A percentile compares a stretch with the other conserved stretches of the same genome.
Evolutionary conservation across 2,113 vertebrate species (phyloP).

Genomic region (Tinamus guttatus): DNA sequence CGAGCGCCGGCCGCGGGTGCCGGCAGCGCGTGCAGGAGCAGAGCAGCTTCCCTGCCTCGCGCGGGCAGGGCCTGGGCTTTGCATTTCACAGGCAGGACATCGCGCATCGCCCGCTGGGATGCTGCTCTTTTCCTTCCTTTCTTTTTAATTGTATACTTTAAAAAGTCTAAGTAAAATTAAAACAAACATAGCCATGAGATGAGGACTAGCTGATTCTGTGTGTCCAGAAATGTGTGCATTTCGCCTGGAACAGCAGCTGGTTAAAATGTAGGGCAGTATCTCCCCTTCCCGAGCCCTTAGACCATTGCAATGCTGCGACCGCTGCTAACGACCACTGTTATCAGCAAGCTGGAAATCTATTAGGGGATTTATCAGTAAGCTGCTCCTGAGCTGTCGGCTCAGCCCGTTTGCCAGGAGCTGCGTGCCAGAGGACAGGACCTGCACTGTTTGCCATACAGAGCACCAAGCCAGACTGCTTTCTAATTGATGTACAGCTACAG

Average conservation of each 20-base stretch:
- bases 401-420: background rate
- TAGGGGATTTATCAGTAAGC: background rate
- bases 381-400: accelerated
- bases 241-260: background rate
- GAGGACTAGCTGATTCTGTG: background rate
- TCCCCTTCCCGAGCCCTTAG: background rate
- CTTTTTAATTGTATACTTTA: background rate
- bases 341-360: background rate
- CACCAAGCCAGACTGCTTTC: accelerated
- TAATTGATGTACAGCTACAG: accelerated
- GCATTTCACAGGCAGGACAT: background rate
- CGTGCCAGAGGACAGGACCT: background rate
- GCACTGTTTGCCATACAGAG: accelerated
- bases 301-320: background rate
- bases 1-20: too few relatives aligned
- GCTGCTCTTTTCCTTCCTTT: background rate
- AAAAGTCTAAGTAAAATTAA: background rate
- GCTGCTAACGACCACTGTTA: background rate
- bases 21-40: too few relatives aligned
- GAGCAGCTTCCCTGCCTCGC: too few relatives aligned
- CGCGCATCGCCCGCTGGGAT: background rate
- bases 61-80: background rate
- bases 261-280: background rate
- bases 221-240: background rate
- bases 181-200: background rate